Conservation (phyloP, 2,797 vertebrate genomes). For the Falco berigora region DNA sequence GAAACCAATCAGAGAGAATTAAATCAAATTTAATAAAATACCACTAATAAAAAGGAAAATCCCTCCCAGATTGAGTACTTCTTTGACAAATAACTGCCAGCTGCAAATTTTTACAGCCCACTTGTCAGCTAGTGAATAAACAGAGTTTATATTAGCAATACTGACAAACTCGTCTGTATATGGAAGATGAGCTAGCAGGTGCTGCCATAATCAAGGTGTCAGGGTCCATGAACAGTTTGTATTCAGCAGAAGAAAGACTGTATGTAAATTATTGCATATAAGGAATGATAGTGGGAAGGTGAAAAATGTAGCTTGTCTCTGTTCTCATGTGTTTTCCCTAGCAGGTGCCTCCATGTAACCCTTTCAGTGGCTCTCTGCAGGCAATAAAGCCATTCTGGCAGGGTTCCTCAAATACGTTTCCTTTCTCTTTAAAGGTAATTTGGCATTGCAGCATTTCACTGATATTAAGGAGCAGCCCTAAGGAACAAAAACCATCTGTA, state of each 20-base stretch:
- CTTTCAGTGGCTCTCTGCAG: background rate
- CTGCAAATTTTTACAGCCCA: slow-evolving; percentile 44
- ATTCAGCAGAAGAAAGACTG: slow-evolving; percentile 13
- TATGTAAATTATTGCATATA: slow-evolving; percentile 4
- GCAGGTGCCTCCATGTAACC: background rate
- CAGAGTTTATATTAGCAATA: slow-evolving; percentile 11
- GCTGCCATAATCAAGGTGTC: slow-evolving; percentile 49
- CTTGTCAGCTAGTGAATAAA: slow-evolving; percentile 44
- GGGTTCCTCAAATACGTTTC: background rate
- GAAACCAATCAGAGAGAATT: slow-evolving; percentile 54
- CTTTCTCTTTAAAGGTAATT: background rate
- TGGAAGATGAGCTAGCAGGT: slow-evolving; percentile 47
- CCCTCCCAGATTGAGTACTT: slow-evolving; percentile 13
- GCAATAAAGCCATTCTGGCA: background rate
- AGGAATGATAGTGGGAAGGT: background rate
- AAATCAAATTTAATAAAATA: slow-evolving; percentile 58
- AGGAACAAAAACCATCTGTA: background rate
- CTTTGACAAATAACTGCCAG: slow-evolving; percentile 50
- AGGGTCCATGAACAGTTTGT: background rate
- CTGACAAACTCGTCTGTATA: slow-evolving; percentile 25
- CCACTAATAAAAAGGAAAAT: slow-evolving; percentile 46
- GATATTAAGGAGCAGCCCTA: background rate
- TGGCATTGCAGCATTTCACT: background rate
- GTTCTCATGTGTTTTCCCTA: slow-evolving; percentile 1
- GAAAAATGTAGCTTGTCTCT: slow-evolving; percentile 17